Evolutionary conservation across 2,888 invertebrate genomes (phyloP).

Genomic region (Archips xylosteana): DNA sequence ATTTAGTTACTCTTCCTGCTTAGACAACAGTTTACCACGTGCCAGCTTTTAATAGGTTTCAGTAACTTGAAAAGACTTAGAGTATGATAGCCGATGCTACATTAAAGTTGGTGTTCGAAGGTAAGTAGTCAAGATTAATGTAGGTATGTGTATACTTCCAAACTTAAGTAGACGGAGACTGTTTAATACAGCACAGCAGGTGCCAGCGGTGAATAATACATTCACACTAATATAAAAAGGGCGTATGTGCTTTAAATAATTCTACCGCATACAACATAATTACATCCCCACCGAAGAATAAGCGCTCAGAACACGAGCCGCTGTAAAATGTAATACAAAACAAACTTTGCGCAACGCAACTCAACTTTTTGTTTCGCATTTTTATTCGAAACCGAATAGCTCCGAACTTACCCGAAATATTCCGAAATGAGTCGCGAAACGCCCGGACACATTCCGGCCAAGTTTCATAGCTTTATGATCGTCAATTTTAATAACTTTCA

Average conservation of each 20-base stretch:
- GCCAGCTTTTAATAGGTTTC: no score
- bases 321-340: constrained; percentile 10
- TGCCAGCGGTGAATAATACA: background rate
- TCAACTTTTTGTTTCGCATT: constrained; percentile 30
- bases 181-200: background rate
- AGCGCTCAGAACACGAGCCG: background rate
- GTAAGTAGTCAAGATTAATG: background rate
- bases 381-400: constrained; percentile 31
- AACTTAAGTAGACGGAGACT: constrained; percentile 12
- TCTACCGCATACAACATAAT: background rate
- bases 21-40: no score
- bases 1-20: no score
- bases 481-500: constrained; percentile 44
- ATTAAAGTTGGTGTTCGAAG: background rate
- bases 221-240: background rate
- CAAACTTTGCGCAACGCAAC: constrained; percentile 11
- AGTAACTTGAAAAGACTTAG: no score
- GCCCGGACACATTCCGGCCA: constrained; percentile 35
- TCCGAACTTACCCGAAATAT: constrained; percentile 32
- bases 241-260: background rate
- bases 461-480: constrained; percentile 42
- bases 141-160: background rate
- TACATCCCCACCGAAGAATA: background rate
- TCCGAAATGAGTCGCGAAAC: constrained; percentile 37
- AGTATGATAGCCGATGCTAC: background rate